These are phyloP conservation scores for Chrysomela aeneicollis DNA, from an alignment of 2,888 invertebrate species.

Conservation along the genomic window DNA sequence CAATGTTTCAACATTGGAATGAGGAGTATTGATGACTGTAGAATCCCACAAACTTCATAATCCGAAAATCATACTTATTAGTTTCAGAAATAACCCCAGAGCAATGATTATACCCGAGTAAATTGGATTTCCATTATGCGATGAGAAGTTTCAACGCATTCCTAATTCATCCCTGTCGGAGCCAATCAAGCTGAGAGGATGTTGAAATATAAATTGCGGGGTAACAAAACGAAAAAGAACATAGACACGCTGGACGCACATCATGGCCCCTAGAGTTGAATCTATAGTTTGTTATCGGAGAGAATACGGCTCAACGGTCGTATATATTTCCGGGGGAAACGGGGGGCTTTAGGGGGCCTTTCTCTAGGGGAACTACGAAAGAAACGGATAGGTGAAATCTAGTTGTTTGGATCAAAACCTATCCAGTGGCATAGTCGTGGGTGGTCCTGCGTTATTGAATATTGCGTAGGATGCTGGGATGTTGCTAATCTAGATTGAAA, in stretches of 20 bases:
- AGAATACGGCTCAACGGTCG: constrained; percentile 10
- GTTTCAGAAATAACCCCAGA: neutral
- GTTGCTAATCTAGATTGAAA: neutral
- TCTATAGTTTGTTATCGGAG: constrained; percentile 18
- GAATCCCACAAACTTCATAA: too few species aligned
- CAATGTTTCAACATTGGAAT: too few species aligned
- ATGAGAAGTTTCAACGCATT: neutral
- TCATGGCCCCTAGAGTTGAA: constrained; percentile 17
- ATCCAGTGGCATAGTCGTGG: neutral
- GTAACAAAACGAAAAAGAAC: constrained; percentile 8
- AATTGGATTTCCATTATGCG: neutral
- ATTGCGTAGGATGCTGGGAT: neutral
- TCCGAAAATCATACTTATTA: too few species aligned
- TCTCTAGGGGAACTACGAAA: constrained; percentile 42
- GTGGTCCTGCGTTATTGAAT: neutral
- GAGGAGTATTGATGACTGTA: too few species aligned
- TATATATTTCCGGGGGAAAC: constrained; percentile 48
- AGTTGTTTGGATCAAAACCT: constrained; percentile 32
- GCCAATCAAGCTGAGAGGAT: constrained; percentile 3
- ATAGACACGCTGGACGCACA: neutral
- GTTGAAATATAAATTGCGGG: constrained; percentile 11
- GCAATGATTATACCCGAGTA: neutral
- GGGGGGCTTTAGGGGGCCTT: constrained; percentile 35
- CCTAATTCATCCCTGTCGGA: neutral
- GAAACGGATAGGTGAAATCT: constrained; percentile 47